Percentiles rank a stretch among this genome's conserved stretches.
phyloP scores from a whole-genome alignment of 2,888 invertebrate genomes.

The Drosophila greeni region DNA sequence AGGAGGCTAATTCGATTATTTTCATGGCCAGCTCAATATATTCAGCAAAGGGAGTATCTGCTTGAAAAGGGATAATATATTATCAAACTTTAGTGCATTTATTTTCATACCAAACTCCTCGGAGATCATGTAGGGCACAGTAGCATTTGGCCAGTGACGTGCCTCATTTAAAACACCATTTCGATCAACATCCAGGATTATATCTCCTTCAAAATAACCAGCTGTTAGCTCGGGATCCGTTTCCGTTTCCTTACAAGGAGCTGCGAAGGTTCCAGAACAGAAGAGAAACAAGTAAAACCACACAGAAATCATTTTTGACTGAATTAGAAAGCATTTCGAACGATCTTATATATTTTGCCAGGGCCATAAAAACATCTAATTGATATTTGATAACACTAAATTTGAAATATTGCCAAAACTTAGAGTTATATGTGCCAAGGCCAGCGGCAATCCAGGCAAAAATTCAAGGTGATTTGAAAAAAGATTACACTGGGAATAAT shows the following conservation, averaged over 20 bases:
- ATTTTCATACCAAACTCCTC: constrained; percentile 54
- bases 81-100: too few species aligned
- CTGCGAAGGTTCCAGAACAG: too few species aligned
- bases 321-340: not conserved
- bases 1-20: constrained; percentile 85
- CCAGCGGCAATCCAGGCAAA: not conserved
- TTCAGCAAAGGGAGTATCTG: constrained; percentile 79
- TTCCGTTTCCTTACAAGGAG: constrained; percentile 16
- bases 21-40: constrained; percentile 84
- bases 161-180: constrained; percentile 82
- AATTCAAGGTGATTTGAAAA: not conserved
- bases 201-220: constrained; percentile 83
- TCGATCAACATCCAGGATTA: constrained; percentile 81
- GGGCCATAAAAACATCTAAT: not conserved
- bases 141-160: constrained; percentile 83
- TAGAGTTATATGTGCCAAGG: not conserved
- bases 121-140: constrained; percentile 81
- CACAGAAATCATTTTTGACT: constrained; percentile 24
- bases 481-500: not conserved
- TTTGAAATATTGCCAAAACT: not conserved
- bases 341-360: not conserved
- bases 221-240: not conserved
- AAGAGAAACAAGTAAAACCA: constrained; percentile 20
- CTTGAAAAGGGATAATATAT: not conserved
- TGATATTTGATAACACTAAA: constrained; percentile 5